phyloP scores from a whole-genome alignment of 2,888 invertebrate species.

The Phyto melanocephala region DNA sequence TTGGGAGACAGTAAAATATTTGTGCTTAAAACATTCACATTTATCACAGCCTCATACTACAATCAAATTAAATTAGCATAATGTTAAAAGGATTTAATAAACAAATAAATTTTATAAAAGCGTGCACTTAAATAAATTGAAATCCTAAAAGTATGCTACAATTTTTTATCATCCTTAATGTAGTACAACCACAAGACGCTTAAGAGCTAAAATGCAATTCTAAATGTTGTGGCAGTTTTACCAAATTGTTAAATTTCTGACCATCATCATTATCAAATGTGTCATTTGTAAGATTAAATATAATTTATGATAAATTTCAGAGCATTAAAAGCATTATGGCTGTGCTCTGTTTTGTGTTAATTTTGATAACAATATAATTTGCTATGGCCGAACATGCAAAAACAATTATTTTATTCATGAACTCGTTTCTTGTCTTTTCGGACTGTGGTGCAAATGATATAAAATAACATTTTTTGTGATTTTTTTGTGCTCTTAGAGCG shows the following conservation, averaged over 20 bases:
- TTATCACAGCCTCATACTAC: neutral
- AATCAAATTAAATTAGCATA: neutral
- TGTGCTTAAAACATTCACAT: neutral
- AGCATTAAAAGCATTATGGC: neutral
- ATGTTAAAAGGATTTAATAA: neutral
- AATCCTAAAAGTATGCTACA: neutral
- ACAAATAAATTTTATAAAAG: neutral
- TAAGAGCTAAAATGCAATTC: too few species aligned
- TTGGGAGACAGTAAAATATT: neutral
- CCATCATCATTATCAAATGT: neutral
- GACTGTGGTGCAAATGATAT: neutral
- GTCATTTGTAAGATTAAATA: constrained; percentile 21
- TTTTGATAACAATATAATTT: constrained; percentile 14
- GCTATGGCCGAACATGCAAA: neutral
- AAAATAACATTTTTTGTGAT: constrained; percentile 1
- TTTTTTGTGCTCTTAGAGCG: neutral
- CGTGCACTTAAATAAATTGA: neutral
- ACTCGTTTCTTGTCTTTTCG: neutral
- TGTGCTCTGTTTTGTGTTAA: neutral
- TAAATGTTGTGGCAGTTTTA: neutral
- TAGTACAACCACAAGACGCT: too few species aligned
- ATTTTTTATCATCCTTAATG: neutral
- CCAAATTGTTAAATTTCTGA: neutral
- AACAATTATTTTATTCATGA: constrained; percentile 12
- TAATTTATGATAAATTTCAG: constrained; percentile 32